Conservation (phyloP, 2,113 vertebrate species). For the Morone saxatilis region DNA sequence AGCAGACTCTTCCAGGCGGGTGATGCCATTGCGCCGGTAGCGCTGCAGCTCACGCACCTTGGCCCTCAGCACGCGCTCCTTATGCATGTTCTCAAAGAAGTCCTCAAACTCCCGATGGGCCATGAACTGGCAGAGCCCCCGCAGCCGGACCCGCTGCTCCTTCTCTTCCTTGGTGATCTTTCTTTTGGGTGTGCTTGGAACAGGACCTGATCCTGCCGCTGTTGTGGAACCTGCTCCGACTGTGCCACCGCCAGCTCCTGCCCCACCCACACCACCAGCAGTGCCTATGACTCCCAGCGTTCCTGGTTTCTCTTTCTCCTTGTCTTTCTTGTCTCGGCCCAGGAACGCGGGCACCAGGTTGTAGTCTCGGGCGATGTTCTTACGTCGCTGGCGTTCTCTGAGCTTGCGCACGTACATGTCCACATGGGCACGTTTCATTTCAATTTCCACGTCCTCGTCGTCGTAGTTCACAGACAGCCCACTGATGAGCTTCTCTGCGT, state of each 20-base stretch:
- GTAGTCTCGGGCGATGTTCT: constrained; percentile 96
- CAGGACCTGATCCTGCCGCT: constrained; percentile 39
- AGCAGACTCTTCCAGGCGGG: constrained; percentile 92
- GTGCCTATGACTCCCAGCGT: constrained; percentile 17
- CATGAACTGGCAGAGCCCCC: constrained; percentile 97
- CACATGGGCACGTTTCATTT: constrained; percentile 95
- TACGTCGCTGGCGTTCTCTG: constrained; percentile 92
- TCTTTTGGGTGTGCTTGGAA: constrained; percentile 81
- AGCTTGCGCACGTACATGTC: constrained; percentile 99
- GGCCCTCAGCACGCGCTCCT: constrained; percentile 91
- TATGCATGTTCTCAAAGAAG: constrained; percentile 97
- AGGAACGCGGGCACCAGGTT: constrained; percentile 93
- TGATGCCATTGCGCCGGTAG: constrained; percentile 95
- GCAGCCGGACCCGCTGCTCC: constrained; percentile 90
- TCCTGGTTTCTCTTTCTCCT: constrained; percentile 85
- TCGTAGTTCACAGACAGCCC: constrained; percentile 97
- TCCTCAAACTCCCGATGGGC: constrained; percentile 95
- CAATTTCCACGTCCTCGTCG: constrained; percentile 96
- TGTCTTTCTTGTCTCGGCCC: constrained; percentile 93
- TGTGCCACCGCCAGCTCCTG: background rate
- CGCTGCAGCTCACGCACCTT: constrained; percentile 97
- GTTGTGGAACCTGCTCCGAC: constrained; percentile 34
- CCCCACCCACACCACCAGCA: constrained; percentile 34
- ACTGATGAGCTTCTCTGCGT: constrained; percentile 96
- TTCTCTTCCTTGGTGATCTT: constrained; percentile 97